Percentiles rank a stretch among this genome's conserved stretches.
These are phyloP conservation scores for Macrotrachela quadricornifera DNA, from an alignment of 1,140 invertebrate genomes.

Conservation along the genomic window DNA sequence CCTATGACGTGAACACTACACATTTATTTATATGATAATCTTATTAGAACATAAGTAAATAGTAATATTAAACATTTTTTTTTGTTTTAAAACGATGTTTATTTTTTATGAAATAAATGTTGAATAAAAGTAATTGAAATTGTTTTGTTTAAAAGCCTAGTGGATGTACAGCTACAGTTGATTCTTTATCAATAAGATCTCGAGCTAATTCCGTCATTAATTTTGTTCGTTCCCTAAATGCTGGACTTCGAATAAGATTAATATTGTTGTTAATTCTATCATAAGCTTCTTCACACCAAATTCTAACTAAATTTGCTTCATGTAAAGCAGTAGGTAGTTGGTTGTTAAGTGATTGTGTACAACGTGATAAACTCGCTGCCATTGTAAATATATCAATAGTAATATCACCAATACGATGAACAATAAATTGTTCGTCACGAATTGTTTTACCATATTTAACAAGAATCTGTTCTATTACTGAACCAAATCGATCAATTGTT, in stretches of 20 bases:
- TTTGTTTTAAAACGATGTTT: too few species aligned
- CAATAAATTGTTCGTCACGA: constrained; percentile 54
- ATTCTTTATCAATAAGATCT: too few species aligned
- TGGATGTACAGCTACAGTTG: too few species aligned
- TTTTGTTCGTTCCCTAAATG: too few species aligned
- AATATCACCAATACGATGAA: constrained; percentile 50
- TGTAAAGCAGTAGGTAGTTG: constrained; percentile 47
- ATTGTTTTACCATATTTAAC: constrained; percentile 59
- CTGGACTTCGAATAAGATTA: neutral
- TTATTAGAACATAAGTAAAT: too few species aligned
- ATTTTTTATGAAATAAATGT: too few species aligned
- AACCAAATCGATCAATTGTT: constrained; percentile 57
- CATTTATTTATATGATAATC: too few species aligned
- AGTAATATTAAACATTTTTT: too few species aligned
- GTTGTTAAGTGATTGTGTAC: constrained; percentile 44
- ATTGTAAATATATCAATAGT: constrained; percentile 55
- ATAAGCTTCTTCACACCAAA: constrained; percentile 57
- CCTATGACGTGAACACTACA: too few species aligned
- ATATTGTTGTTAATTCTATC: neutral
- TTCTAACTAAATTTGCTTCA: constrained; percentile 50
- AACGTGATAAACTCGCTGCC: constrained; percentile 53
- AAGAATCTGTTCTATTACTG: constrained; percentile 54
- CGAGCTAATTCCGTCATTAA: too few species aligned
- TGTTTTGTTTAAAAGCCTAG: too few species aligned
- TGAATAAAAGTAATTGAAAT: too few species aligned